Evolutionary conservation across 1,140 invertebrate species (phyloP), one percentile per base, ranked within the genome.

Genomic region (Neodiprion fabricii): DNA sequence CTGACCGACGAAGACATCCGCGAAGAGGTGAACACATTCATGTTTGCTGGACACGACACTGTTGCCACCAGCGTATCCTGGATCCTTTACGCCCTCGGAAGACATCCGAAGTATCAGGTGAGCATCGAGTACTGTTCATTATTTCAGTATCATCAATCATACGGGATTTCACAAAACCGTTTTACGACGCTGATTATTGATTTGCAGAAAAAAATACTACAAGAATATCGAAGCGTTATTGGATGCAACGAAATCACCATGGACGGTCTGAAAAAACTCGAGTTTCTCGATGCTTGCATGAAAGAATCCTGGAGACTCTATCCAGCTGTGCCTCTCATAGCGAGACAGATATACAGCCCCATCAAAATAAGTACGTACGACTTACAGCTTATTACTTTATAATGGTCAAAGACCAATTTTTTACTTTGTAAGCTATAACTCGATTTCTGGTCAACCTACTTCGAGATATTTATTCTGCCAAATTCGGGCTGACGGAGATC

Each of bases 81-180:
- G 90, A 81, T 86, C 1, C 78, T 91, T 2, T 91, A 90, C 71
- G 79, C 87, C 0, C 78, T 92, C 0, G 91, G 90, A 11, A 79
- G 82, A 49, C 78, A 91, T 80, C 90, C 88, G 0, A 79, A 90
- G 72, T 86, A 90, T 23, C 91, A 92, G 81, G 82, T 86, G 65
- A 84, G 14, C 67, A 61, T 9, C 83, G 85, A 88, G 70, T 83
- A 89, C 5, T 48, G 77, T 28, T 50, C 72, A 68, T 74, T 71
- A 40, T 47, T 72, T 53, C 95, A 12, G 95, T 96, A 92, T 93
- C 47, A 84, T 95, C 0, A 95, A 92, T 71, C 84, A 94, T 1
- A 90, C 96, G 77, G 94, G 93, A 9, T 88, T 91, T 70, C 91
- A 95, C 83, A 21, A 21, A 21, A 21, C 17, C 17, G 17, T 21